Conservation (phyloP, 2,797 vertebrate species). For the Labroides dimidiatus region DNA sequence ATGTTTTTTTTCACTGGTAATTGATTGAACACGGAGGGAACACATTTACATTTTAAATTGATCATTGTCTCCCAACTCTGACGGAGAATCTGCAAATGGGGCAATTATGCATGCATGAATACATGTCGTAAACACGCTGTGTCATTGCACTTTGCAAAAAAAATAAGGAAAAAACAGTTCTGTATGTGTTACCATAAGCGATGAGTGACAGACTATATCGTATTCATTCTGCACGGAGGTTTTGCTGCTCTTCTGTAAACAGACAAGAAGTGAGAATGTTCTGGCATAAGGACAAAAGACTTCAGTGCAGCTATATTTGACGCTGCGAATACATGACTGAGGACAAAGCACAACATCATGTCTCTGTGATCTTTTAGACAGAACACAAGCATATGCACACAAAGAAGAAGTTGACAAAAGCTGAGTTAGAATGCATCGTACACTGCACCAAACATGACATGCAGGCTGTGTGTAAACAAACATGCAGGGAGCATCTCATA, state of each 20-base stretch:
- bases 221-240: slow-evolving; percentile 42
- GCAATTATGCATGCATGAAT: slow-evolving; percentile 68
- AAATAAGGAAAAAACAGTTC: too few relatives aligned
- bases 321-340: slow-evolving; percentile 22
- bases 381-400: slow-evolving; percentile 14
- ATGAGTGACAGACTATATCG: slow-evolving; percentile 56
- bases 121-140: slow-evolving; percentile 46
- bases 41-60: slow-evolving; percentile 75
- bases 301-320: slow-evolving; percentile 18
- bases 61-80: slow-evolving; percentile 69
- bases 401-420: slow-evolving; percentile 34
- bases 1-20: slow-evolving; percentile 59
- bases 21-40: slow-evolving; percentile 61
- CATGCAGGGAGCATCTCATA: slow-evolving; percentile 34
- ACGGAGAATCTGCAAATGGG: slow-evolving; percentile 57
- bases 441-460: slow-evolving; percentile 9
- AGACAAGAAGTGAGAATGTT: slow-evolving; percentile 22
- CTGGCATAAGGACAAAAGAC: slow-evolving; percentile 25
- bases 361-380: slow-evolving; percentile 28
- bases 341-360: slow-evolving; percentile 26
- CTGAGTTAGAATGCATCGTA: not conserved
- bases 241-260: slow-evolving; percentile 38
- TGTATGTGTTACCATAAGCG: slow-evolving; percentile 44
- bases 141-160: slow-evolving; percentile 32
- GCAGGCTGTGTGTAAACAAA: slow-evolving; percentile 16